Base-by-base conservation (phyloP, 2,888 invertebrate genomes). In the Drosophila longiperda region DNA sequence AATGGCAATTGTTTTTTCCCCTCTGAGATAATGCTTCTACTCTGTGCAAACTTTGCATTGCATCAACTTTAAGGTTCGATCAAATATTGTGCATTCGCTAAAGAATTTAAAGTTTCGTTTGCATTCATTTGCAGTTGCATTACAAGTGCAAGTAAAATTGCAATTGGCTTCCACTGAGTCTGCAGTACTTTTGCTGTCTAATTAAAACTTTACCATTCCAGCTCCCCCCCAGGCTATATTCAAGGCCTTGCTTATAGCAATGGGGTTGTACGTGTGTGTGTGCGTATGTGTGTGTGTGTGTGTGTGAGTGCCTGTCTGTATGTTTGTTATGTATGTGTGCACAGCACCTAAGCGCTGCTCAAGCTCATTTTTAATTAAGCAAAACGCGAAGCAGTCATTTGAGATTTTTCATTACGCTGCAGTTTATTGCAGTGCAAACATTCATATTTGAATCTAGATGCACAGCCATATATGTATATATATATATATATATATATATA, bases 291-390 rank as follows among this genome's bases (percentile, higher is more conserved):
- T 15, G 42, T 1, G n/a, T 34, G 54, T 38, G 50, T 36, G 15
- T 53, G 33, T 61, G 48, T 26, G 65, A 57, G 48, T 52, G 57
- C 45, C 34, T 53, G 42, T 62, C 33, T 17, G 52, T 7, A 60
- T 53, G 29, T 40, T 52, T 53, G 29, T 34, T 45, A n/a, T 38
- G 65, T 60, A 45, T 76, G 65, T 80, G 54, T 78, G 66, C 58
- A 58, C 9, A 62, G 64, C 66, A 67, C 57, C 60, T 75, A 71
- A 77, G 66, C 66, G 63, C 61, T 87, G 80, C 83, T 84, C 85
- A 82, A 83, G 75, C 83, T 87, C 87, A 78, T 85, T 86, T 86
- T 86, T 87, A 86, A 87, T 86, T 86, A 86, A 82, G 87, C 87
- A 87, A 87, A 86, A 82, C 76, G 85, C 75, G 83, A 55, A 64